Conservation (phyloP, 2,888 invertebrate genomes). For the Hypomecis atomaria region DNA sequence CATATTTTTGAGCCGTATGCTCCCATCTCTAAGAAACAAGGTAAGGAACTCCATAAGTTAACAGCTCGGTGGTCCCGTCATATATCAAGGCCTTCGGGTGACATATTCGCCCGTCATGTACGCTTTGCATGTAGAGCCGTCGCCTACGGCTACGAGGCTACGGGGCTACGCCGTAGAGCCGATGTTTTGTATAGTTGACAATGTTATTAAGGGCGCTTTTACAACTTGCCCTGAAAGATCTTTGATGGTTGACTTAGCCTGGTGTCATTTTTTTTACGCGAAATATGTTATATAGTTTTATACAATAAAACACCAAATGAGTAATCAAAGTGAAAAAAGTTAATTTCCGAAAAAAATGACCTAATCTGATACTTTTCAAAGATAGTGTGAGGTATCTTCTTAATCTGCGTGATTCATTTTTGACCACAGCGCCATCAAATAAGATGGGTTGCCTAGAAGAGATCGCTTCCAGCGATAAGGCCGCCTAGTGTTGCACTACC, state of each 20-base stretch:
- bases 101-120: constrained; percentile 74
- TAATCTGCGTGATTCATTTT: background rate
- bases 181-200: constrained; percentile 41
- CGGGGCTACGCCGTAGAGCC: constrained; percentile 33
- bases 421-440: no score
- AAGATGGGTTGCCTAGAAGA: no score
- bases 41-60: constrained; percentile 79
- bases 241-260: constrained; percentile 12
- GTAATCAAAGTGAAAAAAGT: no score
- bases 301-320: no score
- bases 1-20: background rate
- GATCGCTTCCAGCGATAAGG: no score
- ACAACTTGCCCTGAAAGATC: constrained; percentile 15
- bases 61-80: constrained; percentile 74
- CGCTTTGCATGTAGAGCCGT: constrained; percentile 63
- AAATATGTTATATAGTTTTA: no score
- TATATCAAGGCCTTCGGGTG: constrained; percentile 72
- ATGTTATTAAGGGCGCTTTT: constrained; percentile 28
- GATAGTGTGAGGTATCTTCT: no score
- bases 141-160: constrained; percentile 37
- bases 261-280: no score
- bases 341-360: no score
- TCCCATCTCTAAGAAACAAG: constrained; percentile 52
- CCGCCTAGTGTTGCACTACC: no score
- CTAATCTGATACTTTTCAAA: no score